phyloP scores from a whole-genome alignment of 2,113 vertebrate genomes.

The Cephalopterus ornatus region DNA sequence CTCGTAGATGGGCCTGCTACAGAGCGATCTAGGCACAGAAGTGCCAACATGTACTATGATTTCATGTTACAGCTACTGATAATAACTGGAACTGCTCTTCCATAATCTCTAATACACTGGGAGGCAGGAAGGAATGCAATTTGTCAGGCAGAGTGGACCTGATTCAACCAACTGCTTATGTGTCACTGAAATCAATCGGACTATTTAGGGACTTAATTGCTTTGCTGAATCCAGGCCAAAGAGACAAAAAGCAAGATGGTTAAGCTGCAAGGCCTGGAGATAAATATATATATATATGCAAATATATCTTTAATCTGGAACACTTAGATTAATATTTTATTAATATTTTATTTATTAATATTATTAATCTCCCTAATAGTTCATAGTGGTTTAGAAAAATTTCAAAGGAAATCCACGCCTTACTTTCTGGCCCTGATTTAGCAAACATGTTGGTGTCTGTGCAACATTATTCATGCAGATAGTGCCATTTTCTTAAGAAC shows the following conservation, averaged over 20 bases:
- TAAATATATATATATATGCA: background rate
- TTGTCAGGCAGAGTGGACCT: background rate
- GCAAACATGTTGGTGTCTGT: background rate
- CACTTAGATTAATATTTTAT: background rate
- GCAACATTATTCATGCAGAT: background rate
- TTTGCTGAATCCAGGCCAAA: slow-evolving; percentile 30
- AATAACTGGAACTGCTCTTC: background rate
- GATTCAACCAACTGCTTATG: background rate
- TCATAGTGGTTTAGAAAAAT: background rate
- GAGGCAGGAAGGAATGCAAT: background rate
- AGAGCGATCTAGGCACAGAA: background rate
- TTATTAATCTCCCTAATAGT: background rate
- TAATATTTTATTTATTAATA: background rate
- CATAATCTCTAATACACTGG: background rate
- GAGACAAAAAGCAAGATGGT: background rate
- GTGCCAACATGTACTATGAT: background rate
- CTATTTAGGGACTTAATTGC: slow-evolving; percentile 14
- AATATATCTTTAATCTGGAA: background rate
- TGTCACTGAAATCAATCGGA: background rate
- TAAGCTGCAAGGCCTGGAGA: background rate
- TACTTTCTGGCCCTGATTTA: background rate
- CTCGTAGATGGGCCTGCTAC: background rate
- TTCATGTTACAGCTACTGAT: background rate
- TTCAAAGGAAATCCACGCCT: background rate
- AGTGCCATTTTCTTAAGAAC: background rate